These are phyloP conservation scores for Podarcis cretensis DNA, from an alignment of 2,113 vertebrate species.

Conservation along the genomic window DNA sequence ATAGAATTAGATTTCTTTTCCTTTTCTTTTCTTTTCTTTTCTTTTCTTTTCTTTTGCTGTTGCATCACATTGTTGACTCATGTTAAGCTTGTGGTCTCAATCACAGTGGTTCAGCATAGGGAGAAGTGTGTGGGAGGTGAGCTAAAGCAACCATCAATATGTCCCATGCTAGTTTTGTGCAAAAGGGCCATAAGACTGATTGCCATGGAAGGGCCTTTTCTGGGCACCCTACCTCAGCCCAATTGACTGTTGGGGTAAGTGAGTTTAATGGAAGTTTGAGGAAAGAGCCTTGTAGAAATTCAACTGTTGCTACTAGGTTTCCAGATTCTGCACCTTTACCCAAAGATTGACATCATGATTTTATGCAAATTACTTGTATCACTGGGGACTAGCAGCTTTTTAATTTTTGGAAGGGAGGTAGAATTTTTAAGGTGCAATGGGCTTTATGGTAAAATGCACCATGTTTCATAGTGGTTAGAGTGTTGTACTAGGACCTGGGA, in stretches of 20 bases:
- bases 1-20: too few species aligned
- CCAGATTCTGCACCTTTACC: neutral
- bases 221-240: too few species aligned
- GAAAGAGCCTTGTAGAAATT: neutral
- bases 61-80: too few species aligned
- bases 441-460: neutral
- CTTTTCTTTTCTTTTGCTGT: too few species aligned
- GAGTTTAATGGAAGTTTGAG: neutral
- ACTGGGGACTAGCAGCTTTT: neutral
- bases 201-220: too few species aligned
- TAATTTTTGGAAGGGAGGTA: neutral
- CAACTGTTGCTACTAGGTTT: neutral
- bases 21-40: too few species aligned
- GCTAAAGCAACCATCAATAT: neutral
- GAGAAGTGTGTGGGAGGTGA: neutral
- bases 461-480: too few species aligned
- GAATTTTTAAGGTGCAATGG: neutral
- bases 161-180: neutral
- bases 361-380: neutral
- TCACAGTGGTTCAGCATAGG: too few species aligned
- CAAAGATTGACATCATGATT: neutral
- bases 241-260: too few species aligned
- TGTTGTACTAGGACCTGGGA: too few species aligned
- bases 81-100: too few species aligned
- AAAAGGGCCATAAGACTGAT: neutral